These are phyloP conservation scores for Machaerirhynchus nigripectus DNA, from an alignment of 2,113 vertebrate species.

Conservation along the genomic window DNA sequence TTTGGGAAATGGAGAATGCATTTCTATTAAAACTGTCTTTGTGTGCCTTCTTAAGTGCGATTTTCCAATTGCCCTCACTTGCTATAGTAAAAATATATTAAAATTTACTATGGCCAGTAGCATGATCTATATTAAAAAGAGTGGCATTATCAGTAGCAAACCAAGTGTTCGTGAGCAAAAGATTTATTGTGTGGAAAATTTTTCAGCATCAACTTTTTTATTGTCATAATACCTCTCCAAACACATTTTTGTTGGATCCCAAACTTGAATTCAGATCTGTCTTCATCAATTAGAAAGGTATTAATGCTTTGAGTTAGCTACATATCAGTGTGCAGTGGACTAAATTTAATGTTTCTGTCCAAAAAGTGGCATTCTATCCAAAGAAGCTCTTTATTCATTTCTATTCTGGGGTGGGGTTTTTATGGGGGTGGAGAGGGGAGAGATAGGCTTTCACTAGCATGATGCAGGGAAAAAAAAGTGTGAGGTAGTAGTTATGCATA, in stretches of 20 bases:
- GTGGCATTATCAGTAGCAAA: not conserved
- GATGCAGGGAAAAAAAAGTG: constrained; percentile 66
- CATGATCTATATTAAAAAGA: not conserved
- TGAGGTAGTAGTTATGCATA: constrained; percentile 77
- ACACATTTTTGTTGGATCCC: not conserved
- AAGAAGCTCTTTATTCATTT: constrained; percentile 75
- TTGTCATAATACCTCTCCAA: not conserved
- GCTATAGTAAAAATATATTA: not conserved
- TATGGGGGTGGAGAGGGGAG: constrained; percentile 23
- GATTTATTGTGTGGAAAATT: not conserved
- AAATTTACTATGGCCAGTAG: fast-evolving
- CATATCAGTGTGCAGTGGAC: constrained; percentile 5
- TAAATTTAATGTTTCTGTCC: constrained; percentile 50
- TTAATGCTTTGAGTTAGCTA: constrained; percentile 33
- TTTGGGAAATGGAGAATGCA: not conserved
- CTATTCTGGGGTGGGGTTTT: constrained; percentile 72
- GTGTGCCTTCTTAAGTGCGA: not conserved
- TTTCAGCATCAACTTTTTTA: not conserved
- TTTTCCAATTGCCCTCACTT: not conserved
- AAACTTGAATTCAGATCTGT: constrained; percentile 17
- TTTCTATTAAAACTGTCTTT: not conserved
- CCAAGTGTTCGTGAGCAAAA: not conserved
- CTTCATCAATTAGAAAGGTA: constrained; percentile 52
- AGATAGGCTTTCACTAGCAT: constrained; percentile 70
- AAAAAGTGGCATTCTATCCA: constrained; percentile 51